Percentiles rank a stretch among this genome's conserved stretches.
Evolutionary conservation across 2,888 invertebrate genomes (phyloP).

Genomic region (Acleris cristana): DNA sequence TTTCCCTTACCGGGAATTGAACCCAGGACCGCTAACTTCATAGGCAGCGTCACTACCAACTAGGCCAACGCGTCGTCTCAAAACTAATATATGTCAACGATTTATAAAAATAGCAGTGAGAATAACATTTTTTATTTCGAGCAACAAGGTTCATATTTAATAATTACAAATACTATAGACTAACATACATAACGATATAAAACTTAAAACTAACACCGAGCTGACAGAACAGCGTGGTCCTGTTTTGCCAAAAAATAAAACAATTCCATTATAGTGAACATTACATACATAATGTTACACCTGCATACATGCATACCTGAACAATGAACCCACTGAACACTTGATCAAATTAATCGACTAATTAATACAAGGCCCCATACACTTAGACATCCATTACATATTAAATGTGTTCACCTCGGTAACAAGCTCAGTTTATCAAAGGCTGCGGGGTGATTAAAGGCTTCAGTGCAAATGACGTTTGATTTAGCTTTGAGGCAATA

Average conservation of each 20-base stretch:
- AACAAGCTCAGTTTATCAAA: constrained; percentile 62
- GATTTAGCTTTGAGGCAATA: constrained; percentile 64
- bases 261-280: background rate
- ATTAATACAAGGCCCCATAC: constrained; percentile 37
- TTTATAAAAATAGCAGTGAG: too few species aligned
- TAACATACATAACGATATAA: too few species aligned
- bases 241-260: too few species aligned
- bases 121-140: background rate
- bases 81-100: too few species aligned
- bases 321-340: constrained; percentile 4
- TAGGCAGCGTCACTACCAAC: too few species aligned
- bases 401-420: constrained; percentile 45
- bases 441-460: constrained; percentile 65
- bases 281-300: background rate
- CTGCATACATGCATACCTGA: background rate
- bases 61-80: too few species aligned
- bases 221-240: too few species aligned
- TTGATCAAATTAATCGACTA: constrained; percentile 36
- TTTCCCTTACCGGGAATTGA: too few species aligned
- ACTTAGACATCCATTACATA: constrained; percentile 38
- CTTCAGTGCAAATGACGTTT: constrained; percentile 67
- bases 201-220: too few species aligned
- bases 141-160: too few species aligned
- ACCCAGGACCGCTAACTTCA: too few species aligned
- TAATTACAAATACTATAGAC: too few species aligned